A percentile compares a stretch with the other conserved stretches of the same genome.
phyloP scores from a whole-genome alignment of 2,888 invertebrate genomes.

The Papilio protenor region DNA sequence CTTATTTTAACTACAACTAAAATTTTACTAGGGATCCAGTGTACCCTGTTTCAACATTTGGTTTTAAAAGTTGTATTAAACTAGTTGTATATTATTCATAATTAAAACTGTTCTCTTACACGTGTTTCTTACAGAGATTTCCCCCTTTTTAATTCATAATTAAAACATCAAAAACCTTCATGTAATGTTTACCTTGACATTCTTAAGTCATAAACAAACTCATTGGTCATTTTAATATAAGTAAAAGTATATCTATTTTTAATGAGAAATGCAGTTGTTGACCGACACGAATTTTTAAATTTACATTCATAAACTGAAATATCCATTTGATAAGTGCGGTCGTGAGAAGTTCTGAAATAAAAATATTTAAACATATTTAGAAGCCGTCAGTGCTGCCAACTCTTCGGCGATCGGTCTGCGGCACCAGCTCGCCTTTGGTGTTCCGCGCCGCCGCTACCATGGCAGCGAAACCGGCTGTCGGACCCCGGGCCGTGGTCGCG shows the following conservation, averaged over 20 bases:
- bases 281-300: background rate
- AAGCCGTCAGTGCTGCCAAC: constrained; percentile 80
- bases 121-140: constrained; percentile 18
- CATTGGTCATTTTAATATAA: constrained; percentile 4
- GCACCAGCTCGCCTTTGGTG: constrained; percentile 64
- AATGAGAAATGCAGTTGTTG: constrained; percentile 7
- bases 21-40: constrained; percentile 2
- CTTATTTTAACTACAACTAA: constrained; percentile 20
- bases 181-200: background rate
- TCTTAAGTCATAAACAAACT: constrained; percentile 17
- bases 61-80: background rate
- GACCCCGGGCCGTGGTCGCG: constrained; percentile 68
- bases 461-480: constrained; percentile 86
- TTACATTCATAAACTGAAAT: background rate
- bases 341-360: background rate
- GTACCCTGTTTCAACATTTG: background rate
- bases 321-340: constrained; percentile 10
- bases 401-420: constrained; percentile 77
- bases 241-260: constrained; percentile 6
- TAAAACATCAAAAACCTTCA: background rate
- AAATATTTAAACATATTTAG: constrained; percentile 51
- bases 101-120: background rate
- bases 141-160: constrained; percentile 1
- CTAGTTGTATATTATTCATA: background rate
- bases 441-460: constrained; percentile 82